These are phyloP conservation scores for Microplitis deprimator DNA, from an alignment of 2,888 invertebrate genomes.

Conservation along the genomic window DNA sequence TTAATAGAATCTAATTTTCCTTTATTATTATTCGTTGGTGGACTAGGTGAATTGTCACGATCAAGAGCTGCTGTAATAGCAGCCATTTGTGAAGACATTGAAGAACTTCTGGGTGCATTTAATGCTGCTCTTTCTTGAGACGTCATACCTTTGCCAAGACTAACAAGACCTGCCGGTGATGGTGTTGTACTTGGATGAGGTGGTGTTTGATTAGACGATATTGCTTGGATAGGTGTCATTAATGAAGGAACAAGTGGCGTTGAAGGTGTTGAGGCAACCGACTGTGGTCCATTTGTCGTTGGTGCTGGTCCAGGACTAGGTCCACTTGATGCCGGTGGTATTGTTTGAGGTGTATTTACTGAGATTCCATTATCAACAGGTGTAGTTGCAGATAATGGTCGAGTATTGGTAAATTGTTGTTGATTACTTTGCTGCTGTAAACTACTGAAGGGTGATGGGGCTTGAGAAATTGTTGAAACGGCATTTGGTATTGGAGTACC, in stretches of 20 bases:
- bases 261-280: constrained; percentile 69
- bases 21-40: constrained; percentile 75
- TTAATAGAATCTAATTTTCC: constrained; percentile 77
- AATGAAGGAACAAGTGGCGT: constrained; percentile 72
- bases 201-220: constrained; percentile 75
- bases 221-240: constrained; percentile 76
- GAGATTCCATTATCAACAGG: constrained; percentile 67
- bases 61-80: constrained; percentile 81
- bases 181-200: constrained; percentile 69
- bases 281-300: constrained; percentile 68
- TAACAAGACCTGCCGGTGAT: constrained; percentile 69
- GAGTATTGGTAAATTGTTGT: constrained; percentile 69
- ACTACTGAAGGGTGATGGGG: constrained; percentile 75
- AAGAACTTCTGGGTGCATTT: constrained; percentile 72
- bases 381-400: constrained; percentile 66
- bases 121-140: constrained; percentile 73
- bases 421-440: constrained; percentile 62
- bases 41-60: constrained; percentile 78
- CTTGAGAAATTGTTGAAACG: constrained; percentile 68
- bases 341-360: constrained; percentile 73
- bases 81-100: constrained; percentile 82
- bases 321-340: constrained; percentile 69
- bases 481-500: constrained; percentile 65
- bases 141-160: constrained; percentile 74
- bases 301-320: constrained; percentile 64